phyloP scores from a whole-genome alignment of 2,113 vertebrate species.

The Sarotherodon lohbergeri region DNA sequence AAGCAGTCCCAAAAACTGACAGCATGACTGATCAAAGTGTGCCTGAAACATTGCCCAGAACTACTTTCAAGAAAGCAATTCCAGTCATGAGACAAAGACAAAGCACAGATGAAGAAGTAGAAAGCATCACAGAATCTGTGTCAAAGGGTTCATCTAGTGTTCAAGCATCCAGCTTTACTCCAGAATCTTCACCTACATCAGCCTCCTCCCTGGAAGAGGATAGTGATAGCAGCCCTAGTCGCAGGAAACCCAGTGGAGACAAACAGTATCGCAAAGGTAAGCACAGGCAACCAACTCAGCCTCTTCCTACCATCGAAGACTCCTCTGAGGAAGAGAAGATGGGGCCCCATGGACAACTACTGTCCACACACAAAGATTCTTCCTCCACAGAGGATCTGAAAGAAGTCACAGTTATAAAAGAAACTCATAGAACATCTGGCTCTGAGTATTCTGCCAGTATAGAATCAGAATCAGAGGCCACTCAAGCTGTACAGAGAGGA shows the following conservation, averaged over 20 bases:
- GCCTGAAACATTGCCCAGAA: slow-evolving; percentile 54
- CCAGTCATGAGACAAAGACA: slow-evolving; percentile 71
- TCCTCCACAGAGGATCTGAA: slow-evolving; percentile 85
- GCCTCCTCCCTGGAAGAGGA: slow-evolving; percentile 96
- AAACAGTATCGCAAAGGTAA: slow-evolving; percentile 90
- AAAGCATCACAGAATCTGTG: slow-evolving; percentile 90
- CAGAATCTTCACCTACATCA: slow-evolving; percentile 92
- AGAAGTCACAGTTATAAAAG: slow-evolving; percentile 80
- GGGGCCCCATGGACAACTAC: slow-evolving; percentile 72
- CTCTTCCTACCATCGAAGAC: slow-evolving; percentile 89
- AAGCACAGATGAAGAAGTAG: slow-evolving; percentile 86
- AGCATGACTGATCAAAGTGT: slow-evolving; percentile 75
- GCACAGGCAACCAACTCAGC: slow-evolving; percentile 83
- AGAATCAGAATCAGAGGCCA: slow-evolving; percentile 81
- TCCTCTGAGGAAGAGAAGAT: slow-evolving; percentile 94
- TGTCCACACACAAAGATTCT: slow-evolving; percentile 79
- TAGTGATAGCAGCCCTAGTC: slow-evolving; percentile 93
- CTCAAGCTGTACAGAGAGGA: slow-evolving; percentile 60
- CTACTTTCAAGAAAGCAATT: slow-evolving; percentile 53
- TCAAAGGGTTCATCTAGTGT: slow-evolving; percentile 95
- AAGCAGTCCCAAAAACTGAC: slow-evolving; percentile 71
- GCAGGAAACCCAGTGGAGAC: slow-evolving; percentile 82
- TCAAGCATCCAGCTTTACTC: slow-evolving; percentile 90
- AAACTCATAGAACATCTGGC: slow-evolving; percentile 81
- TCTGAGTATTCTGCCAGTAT: slow-evolving; percentile 89